Conservation (phyloP, 2,888 invertebrate species). For the Zonitis immaculata region DNA sequence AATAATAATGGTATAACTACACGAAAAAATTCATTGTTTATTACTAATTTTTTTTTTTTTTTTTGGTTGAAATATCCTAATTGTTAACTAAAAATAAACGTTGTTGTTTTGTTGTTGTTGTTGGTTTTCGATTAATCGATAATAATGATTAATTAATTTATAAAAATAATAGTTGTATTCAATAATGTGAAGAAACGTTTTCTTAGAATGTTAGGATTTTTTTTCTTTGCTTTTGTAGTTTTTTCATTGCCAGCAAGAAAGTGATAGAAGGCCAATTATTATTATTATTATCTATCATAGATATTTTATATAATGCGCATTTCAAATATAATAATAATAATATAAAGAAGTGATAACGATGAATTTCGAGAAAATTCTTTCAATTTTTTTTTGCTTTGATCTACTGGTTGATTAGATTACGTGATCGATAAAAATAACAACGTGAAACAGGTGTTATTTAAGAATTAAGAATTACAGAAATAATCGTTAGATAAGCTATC, state of each 20-base stretch:
- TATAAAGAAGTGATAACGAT: neutral
- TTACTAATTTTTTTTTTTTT: neutral
- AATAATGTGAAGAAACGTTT: slow-evolving; percentile 3
- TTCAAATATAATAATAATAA: slow-evolving; percentile 5
- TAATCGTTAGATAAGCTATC: no score
- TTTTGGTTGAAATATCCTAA: neutral
- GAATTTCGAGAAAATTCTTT: neutral
- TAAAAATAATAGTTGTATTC: no score
- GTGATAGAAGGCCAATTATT: slow-evolving; percentile 15
- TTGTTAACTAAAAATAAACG: no score
- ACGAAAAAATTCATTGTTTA: neutral
- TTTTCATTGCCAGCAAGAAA: slow-evolving; percentile 14
- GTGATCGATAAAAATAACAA: slow-evolving; percentile 24
- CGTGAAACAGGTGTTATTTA: neutral
- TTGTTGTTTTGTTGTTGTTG: no score
- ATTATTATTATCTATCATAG: slow-evolving; percentile 9
- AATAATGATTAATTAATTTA: neutral
- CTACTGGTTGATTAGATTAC: slow-evolving; percentile 14
- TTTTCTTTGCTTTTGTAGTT: slow-evolving; percentile 14
- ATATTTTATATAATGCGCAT: slow-evolving; percentile 17
- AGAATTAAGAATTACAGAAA: no score
- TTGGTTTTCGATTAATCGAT: no score
- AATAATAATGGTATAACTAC: neutral
- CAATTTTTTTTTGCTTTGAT: neutral
- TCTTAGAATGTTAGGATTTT: slow-evolving; percentile 19